Percentiles rank a stretch among this genome's conserved stretches.
phyloP scores from a whole-genome alignment of 2,797 vertebrate species.

The Trichosurus vulpecula region DNA sequence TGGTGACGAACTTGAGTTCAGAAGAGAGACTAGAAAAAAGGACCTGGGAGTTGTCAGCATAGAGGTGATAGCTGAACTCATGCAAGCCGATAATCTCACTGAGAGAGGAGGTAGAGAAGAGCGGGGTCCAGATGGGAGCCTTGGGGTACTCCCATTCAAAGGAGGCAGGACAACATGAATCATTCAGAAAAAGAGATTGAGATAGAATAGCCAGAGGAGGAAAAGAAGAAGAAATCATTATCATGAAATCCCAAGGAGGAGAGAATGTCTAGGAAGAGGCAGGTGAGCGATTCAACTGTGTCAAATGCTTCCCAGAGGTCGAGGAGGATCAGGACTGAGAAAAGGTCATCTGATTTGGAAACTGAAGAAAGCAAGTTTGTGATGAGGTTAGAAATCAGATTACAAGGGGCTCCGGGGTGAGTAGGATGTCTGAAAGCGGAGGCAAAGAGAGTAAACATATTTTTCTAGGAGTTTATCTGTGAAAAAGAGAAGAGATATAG shows the following conservation, averaged over 20 bases:
- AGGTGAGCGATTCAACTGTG: background rate
- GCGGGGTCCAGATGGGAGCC: background rate
- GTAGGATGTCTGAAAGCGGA: background rate
- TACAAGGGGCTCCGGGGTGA: background rate
- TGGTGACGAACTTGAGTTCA: background rate
- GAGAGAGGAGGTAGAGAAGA: background rate
- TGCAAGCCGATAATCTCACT: background rate
- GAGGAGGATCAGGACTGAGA: background rate
- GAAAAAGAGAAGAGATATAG: background rate
- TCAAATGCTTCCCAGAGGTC: background rate
- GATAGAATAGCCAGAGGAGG: background rate
- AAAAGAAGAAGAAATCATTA: background rate
- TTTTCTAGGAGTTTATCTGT: background rate
- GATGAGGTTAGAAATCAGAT: background rate
- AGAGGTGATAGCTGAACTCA: background rate
- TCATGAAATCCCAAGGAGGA: background rate
- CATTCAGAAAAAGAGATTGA: background rate
- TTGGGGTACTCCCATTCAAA: background rate
- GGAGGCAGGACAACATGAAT: background rate
- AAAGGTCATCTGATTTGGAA: background rate
- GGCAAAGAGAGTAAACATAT: background rate
- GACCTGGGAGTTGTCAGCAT: background rate
- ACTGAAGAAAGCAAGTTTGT: background rate
- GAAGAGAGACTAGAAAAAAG: background rate
- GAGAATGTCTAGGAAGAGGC: background rate